Evolutionary conservation across 2,888 invertebrate species (phyloP).

Genomic region (Lucinisca nassula): DNA sequence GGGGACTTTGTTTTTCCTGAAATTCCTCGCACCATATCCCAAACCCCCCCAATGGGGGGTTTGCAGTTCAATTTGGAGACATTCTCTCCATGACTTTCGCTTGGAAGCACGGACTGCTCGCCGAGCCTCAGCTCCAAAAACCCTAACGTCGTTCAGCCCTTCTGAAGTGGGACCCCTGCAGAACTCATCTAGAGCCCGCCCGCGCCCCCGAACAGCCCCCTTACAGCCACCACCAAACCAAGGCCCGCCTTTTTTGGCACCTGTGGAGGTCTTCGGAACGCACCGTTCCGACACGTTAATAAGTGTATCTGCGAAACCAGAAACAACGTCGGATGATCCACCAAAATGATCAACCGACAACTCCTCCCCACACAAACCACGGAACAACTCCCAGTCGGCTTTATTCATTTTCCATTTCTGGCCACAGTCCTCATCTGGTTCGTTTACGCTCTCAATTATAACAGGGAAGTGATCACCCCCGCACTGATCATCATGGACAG

Average conservation of each 20-base stretch:
- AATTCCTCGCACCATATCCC: neutral
- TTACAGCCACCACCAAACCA: neutral
- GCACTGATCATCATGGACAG: neutral
- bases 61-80: neutral
- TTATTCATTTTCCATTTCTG: neutral
- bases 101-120: neutral
- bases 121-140: neutral
- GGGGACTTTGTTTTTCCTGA: too few relatives aligned
- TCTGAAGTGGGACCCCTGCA: neutral
- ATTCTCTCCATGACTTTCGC: neutral
- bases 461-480: conserved; percentile 1
- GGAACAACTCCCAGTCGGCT: neutral
- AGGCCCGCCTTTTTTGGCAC: neutral
- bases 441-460: neutral
- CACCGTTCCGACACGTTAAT: neutral
- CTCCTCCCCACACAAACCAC: neutral
- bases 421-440: neutral
- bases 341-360: neutral
- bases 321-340: neutral
- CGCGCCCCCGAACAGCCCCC: neutral
- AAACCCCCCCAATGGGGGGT: neutral
- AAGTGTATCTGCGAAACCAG: neutral
- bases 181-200: neutral
- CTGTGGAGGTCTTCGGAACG: neutral
- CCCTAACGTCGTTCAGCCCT: neutral